Evolutionary conservation across 2,113 vertebrate genomes (phyloP).

Genomic region (Spermophilus dauricus): DNA sequence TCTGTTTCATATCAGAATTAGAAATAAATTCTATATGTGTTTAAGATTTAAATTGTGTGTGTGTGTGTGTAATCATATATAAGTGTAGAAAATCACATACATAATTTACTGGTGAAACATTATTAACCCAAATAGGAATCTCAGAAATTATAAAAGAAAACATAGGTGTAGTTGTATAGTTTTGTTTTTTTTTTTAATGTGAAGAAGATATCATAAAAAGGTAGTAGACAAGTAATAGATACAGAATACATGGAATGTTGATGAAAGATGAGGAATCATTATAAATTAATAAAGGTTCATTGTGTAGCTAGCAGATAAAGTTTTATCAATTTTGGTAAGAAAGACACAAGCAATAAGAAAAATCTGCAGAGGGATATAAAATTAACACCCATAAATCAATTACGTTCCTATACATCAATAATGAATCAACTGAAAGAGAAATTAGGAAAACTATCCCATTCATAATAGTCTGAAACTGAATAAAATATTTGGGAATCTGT

Average conservation of each 20-base stretch:
- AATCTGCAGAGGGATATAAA: not conserved
- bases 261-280: not conserved
- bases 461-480: too few species aligned
- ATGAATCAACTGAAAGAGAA: too few species aligned
- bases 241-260: not conserved
- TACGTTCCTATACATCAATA: too few species aligned
- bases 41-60: not conserved
- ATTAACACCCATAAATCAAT: too few species aligned
- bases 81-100: not conserved
- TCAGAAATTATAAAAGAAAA: not conserved
- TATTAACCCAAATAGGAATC: not conserved
- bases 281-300: not conserved
- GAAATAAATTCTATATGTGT: not conserved
- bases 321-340: not conserved
- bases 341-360: not conserved
- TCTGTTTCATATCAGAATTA: not conserved
- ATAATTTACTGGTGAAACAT: not conserved
- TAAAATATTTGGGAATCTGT: too few species aligned
- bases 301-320: not conserved
- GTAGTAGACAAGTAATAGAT: not conserved
- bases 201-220: not conserved
- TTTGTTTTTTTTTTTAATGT: not conserved
- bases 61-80: not conserved
- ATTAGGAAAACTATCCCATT: too few species aligned
- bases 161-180: not conserved